These are phyloP conservation scores for Polietes domitor DNA, from an alignment of 2,888 invertebrate genomes.

Conservation along the genomic window DNA sequence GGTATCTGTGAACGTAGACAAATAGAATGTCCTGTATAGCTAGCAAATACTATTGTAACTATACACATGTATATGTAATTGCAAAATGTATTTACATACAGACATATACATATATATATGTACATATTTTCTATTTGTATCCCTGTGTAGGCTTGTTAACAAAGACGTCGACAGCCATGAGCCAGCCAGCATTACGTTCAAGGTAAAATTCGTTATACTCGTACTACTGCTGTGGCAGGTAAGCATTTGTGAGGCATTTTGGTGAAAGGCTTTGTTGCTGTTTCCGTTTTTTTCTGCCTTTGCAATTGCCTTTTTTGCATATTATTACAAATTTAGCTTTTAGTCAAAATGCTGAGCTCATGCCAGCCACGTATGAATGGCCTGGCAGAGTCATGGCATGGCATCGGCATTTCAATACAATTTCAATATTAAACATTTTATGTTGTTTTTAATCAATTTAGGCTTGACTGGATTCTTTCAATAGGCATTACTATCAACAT, in stretches of 20 bases:
- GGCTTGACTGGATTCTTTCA: not conserved
- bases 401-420: not conserved
- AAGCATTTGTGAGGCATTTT: slow-evolving; percentile 1
- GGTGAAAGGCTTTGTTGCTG: not conserved
- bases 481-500: not conserved
- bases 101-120: not conserved
- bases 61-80: not conserved
- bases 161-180: not conserved
- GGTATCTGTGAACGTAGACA: not conserved
- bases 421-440: not conserved
- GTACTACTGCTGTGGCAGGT: not conserved
- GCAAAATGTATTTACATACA: not conserved
- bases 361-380: not conserved
- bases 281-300: not conserved
- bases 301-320: not conserved
- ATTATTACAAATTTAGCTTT: slow-evolving; percentile 2
- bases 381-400: not conserved
- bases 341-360: not conserved
- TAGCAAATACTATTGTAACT: not conserved
- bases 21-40: not conserved
- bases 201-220: not conserved
- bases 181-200: not conserved
- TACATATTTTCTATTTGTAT: not conserved
- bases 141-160: not conserved
- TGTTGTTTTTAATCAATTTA: slow-evolving; percentile 7